Evolutionary conservation across 2,113 vertebrate species (phyloP).

Genomic region (Megaceryle maxima): DNA sequence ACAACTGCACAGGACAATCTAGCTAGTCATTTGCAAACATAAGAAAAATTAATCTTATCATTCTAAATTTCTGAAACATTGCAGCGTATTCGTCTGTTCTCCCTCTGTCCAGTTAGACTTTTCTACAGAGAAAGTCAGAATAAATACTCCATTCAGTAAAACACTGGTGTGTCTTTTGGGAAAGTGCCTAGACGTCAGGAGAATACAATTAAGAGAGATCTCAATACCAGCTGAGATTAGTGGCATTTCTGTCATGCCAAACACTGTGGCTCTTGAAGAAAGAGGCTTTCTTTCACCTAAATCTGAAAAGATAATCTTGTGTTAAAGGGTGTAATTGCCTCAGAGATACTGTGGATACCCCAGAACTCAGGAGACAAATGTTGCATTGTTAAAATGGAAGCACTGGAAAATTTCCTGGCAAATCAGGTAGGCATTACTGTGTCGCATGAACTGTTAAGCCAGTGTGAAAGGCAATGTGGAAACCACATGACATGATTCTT

Average conservation of each 20-base stretch:
- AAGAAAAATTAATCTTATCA: not conserved
- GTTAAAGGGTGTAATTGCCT: not conserved
- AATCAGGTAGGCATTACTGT: not conserved
- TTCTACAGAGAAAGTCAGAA: not conserved
- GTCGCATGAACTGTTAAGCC: not conserved
- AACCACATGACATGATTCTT: not conserved
- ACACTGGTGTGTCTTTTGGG: not conserved
- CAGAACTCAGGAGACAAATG: not conserved
- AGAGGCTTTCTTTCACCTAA: conserved; percentile 6
- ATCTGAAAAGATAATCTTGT: not conserved
- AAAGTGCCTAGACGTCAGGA: not conserved
- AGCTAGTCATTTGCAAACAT: not conserved
- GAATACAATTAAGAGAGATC: not conserved
- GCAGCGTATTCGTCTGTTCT: not conserved
- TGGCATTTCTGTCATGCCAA: conserved; percentile 9
- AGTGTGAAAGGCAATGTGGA: not conserved
- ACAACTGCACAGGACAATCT: not conserved
- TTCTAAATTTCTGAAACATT: not conserved
- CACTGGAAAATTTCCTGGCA: not conserved
- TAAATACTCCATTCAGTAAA: not conserved
- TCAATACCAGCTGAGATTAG: conserved; percentile 28
- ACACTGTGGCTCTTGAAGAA: not conserved
- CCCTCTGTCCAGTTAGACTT: not conserved
- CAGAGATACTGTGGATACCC: not conserved
- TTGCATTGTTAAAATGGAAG: not conserved